Evolutionary conservation across 1,140 invertebrate genomes (phyloP), one percentile per base, ranked within the genome.

Genomic region (Drosophila oshimai): DNA sequence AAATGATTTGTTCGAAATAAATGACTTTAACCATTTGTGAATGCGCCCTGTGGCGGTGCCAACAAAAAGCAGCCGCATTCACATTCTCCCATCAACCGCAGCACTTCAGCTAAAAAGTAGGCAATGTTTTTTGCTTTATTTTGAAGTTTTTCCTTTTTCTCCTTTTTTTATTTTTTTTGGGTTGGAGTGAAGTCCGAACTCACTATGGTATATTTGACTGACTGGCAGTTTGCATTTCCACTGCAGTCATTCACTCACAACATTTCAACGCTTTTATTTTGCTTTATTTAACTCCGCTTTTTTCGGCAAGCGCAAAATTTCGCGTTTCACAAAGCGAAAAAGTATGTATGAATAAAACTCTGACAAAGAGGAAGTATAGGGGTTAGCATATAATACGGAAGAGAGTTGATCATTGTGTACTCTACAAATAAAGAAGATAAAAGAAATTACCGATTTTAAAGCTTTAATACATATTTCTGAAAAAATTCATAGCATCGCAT

Each of bases 1-100:
- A 73, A 83, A 84, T 83, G 79, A 84, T 83, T 83, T 83, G 79
- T 83, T 84, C 50, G 62, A 83, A 86, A 83, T 84, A 83, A 83
- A 83, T 83, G 80, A 84, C 79, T 83, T 84, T 79, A 71, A 79
- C 74, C 79, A 84, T 84, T 84, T 74, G 70, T 61, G 33, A 70
- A 70, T 60, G 55, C 36, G 20, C 12, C 24, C 51, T 31, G 51
- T 26, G 61, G 49, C 15, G 20, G 20, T 15, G 17, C 15, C 39
- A 17, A 47, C 41, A 81, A 74, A 83, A 77, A 74, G 49, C 57
- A 20, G 42, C 42, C 57, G 58, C 58, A 65, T 31, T 62, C 58
- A 34, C 78, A 67, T 70, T 58, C 34, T 34, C 55, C 71, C 28
- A 55, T 42, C 51, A 61, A 55, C 70, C 70, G 54, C 79, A 83